A percentile compares a stretch with the other conserved stretches of the same genome.
These are phyloP conservation scores for Echeneis naucrates DNA, from an alignment of 2,797 vertebrate species.

Conservation along the genomic window DNA sequence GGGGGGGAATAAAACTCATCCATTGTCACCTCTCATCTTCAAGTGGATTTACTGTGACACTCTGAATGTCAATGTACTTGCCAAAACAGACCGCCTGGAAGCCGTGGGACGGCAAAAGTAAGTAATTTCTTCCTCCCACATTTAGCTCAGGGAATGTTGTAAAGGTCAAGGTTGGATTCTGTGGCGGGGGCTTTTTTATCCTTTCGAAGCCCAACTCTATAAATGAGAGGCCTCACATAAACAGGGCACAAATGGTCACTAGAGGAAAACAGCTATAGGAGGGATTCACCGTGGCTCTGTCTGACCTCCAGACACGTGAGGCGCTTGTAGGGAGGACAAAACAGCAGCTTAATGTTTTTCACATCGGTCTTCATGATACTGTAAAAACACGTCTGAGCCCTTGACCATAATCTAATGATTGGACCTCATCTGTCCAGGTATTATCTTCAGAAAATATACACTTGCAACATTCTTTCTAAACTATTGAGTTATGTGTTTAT, in stretches of 20 bases:
- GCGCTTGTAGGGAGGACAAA: slow-evolving; percentile 6
- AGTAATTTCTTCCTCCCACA: neutral
- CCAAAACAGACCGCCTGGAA: neutral
- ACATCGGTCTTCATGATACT: slow-evolving; percentile 33
- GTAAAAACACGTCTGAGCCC: slow-evolving; percentile 26
- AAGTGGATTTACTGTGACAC: neutral
- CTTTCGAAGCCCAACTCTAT: slow-evolving; percentile 21
- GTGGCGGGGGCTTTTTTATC: slow-evolving; percentile 15
- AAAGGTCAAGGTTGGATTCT: slow-evolving; percentile 35
- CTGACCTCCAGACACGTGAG: slow-evolving; percentile 32
- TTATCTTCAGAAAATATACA: slow-evolving; percentile 72
- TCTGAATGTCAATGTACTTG: neutral
- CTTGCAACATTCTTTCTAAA: slow-evolving; percentile 52
- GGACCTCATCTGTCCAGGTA: slow-evolving; percentile 45
- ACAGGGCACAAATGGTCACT: slow-evolving; percentile 1
- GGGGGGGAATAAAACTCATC: neutral
- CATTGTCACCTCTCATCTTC: slow-evolving; percentile 7
- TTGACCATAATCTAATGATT: slow-evolving; percentile 65
- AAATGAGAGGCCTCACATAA: slow-evolving; percentile 39
- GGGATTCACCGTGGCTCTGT: slow-evolving; percentile 20
- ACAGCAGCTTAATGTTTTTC: slow-evolving; percentile 18
- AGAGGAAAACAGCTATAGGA: slow-evolving; percentile 33
- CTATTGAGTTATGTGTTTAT: slow-evolving; percentile 65
- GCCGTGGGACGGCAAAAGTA: neutral
- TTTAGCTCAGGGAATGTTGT: slow-evolving; percentile 9